These are phyloP conservation scores for Peromyscus leucopus DNA, from an alignment of 2,113 vertebrate genomes.

Conservation along the genomic window DNA sequence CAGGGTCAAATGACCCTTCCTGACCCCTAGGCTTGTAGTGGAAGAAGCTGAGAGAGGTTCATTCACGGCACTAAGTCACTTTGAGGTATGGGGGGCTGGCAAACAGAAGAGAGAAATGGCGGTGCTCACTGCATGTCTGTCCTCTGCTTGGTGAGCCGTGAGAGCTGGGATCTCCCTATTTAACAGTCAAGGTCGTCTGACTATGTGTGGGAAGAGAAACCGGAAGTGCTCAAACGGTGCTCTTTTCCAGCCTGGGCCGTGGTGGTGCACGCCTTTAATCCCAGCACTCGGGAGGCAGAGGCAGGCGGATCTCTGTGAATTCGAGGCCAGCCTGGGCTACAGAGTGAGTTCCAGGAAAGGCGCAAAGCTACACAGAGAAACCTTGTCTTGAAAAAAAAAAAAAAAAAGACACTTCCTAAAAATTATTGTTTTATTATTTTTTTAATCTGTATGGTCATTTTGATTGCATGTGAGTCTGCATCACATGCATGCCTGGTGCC, in stretches of 20 bases:
- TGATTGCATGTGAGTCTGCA: not conserved
- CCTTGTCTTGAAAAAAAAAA: too few species aligned
- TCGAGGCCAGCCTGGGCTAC: too few species aligned
- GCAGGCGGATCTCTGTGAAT: too few species aligned
- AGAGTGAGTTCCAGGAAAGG: too few species aligned
- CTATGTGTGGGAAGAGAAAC: not conserved
- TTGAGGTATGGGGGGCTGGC: not conserved
- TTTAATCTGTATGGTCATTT: not conserved
- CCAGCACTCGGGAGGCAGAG: too few species aligned
- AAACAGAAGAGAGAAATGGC: not conserved
- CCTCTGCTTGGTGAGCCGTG: not conserved
- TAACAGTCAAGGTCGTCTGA: not conserved
- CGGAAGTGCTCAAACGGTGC: too few species aligned
- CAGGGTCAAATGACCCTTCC: not conserved
- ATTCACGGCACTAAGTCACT: not conserved
- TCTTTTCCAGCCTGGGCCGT: not conserved
- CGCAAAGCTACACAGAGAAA: too few species aligned
- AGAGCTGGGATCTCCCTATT: too few species aligned
- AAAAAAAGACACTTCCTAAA: not conserved
- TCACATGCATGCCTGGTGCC: not conserved
- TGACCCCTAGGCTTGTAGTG: not conserved
- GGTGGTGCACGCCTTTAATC: too few species aligned
- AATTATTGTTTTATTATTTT: not conserved
- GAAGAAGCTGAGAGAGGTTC: not conserved
- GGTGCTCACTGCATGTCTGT: not conserved